These are phyloP conservation scores for Cololabis saira DNA, from an alignment of 2,113 vertebrate species.

Conservation along the genomic window DNA sequence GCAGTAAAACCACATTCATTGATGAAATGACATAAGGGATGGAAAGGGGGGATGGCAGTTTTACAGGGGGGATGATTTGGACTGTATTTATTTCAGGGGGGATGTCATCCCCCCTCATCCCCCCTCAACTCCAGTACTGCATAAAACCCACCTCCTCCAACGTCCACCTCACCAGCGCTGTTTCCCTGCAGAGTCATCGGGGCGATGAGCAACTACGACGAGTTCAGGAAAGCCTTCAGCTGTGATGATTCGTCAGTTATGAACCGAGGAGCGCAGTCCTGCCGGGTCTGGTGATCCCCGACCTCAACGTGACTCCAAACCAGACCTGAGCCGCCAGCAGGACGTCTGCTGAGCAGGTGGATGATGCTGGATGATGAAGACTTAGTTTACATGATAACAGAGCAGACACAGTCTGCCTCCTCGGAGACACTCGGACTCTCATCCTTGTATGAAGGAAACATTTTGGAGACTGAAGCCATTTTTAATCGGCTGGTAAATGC, in stretches of 20 bases:
- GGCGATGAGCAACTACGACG: conserved; percentile 96
- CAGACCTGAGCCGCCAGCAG: neutral
- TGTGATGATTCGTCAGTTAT: conserved; percentile 85
- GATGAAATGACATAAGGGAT: no score
- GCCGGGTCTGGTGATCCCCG: conserved; percentile 92
- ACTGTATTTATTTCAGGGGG: no score
- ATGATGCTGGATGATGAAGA: conserved; percentile 5
- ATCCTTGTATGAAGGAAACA: neutral
- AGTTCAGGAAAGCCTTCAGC: conserved; percentile 88
- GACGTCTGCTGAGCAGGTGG: neutral
- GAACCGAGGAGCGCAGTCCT: conserved; percentile 91
- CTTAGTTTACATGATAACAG: conserved; percentile 30
- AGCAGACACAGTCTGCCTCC: conserved; percentile 6
- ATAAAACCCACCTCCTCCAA: neutral
- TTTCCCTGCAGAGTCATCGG: conserved; percentile 88
- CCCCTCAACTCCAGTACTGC: no score
- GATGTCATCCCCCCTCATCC: no score
- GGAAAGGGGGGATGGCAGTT: no score
- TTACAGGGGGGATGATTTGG: no score
- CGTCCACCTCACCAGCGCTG: conserved; percentile 41
- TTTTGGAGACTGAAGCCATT: neutral
- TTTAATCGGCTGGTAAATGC: neutral
- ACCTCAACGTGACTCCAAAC: conserved; percentile 15
- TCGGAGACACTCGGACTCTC: neutral
- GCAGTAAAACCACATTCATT: no score